Conservation (phyloP, 2,888 invertebrate genomes). For the Pristionchus japonicus region DNA sequence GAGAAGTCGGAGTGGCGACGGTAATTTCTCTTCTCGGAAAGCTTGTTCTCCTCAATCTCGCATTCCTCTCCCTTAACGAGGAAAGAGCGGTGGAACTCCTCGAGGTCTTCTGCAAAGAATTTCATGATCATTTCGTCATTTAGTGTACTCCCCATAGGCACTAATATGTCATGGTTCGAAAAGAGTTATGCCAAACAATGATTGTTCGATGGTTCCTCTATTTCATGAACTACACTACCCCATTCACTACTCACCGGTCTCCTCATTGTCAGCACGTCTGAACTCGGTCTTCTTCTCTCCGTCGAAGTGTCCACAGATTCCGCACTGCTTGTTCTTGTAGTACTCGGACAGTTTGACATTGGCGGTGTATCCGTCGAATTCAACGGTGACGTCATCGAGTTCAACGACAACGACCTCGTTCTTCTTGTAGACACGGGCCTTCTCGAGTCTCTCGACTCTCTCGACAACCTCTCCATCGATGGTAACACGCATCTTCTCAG, state of each 20-base stretch:
- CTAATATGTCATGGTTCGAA: too few relatives aligned
- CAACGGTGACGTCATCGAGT: slow-evolving; percentile 48
- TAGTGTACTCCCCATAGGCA: too few relatives aligned
- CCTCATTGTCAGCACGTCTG: slow-evolving; percentile 51
- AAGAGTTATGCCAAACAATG: too few relatives aligned
- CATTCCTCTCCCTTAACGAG: slow-evolving; percentile 44
- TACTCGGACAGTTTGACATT: slow-evolving; percentile 27
- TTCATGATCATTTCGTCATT: too few relatives aligned
- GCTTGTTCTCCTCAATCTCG: slow-evolving; percentile 36
- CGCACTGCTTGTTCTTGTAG: slow-evolving; percentile 46
- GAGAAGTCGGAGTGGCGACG: neutral
- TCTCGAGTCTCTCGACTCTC: slow-evolving; percentile 14
- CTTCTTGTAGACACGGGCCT: slow-evolving; percentile 30
- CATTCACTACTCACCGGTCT: slow-evolving; percentile 45
- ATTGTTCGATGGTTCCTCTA: too few relatives aligned
- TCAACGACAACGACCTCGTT: slow-evolving; percentile 30
- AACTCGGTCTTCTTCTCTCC: slow-evolving; percentile 33
- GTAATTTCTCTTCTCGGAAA: slow-evolving; percentile 40
- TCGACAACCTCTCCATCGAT: slow-evolving; percentile 10
- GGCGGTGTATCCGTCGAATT: slow-evolving; percentile 46
- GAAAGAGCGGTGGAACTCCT: slow-evolving; percentile 47
- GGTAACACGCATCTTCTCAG: slow-evolving; percentile 1
- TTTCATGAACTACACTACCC: neutral
- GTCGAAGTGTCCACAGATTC: slow-evolving; percentile 23
- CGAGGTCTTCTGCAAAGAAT: slow-evolving; percentile 13